Evolutionary conservation across 2,888 invertebrate species (phyloP).

Genomic region (Coelogynopora nodosa): DNA sequence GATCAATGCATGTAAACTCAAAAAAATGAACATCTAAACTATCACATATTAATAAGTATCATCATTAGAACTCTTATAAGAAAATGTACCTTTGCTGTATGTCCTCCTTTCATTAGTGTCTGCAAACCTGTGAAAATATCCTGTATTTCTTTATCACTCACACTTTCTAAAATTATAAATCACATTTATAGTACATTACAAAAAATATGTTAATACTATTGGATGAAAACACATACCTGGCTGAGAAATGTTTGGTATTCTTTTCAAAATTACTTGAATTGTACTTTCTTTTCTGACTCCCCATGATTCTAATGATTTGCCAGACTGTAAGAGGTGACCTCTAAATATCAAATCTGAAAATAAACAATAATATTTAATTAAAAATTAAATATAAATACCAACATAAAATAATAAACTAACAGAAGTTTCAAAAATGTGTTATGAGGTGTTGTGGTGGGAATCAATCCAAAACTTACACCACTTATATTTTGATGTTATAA

Average conservation of each 20-base stretch:
- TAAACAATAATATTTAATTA: background rate
- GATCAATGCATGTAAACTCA: no score
- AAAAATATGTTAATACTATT: background rate
- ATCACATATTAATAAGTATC: no score
- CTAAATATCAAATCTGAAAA: background rate
- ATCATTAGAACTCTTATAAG: no score
- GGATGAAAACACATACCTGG: background rate
- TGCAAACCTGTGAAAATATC: background rate
- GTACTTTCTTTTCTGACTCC: background rate
- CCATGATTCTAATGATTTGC: background rate
- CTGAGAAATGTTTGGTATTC: background rate
- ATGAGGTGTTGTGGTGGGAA: no score
- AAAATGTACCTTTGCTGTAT: background rate
- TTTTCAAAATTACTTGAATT: background rate
- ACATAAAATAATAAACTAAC: no score
- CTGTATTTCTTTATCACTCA: background rate
- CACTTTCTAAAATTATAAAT: background rate
- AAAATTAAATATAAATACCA: background rate
- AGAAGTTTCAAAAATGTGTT: no score
- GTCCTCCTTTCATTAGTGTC: background rate
- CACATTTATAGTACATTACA: background rate
- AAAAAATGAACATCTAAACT: no score
- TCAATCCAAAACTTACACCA: no score
- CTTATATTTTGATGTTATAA: no score
- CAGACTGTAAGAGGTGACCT: background rate